Evolutionary conservation across 2,888 invertebrate species (phyloP), one percentile per base, ranked within the genome.

Genomic region (Leptinotarsa peninsularis): DNA sequence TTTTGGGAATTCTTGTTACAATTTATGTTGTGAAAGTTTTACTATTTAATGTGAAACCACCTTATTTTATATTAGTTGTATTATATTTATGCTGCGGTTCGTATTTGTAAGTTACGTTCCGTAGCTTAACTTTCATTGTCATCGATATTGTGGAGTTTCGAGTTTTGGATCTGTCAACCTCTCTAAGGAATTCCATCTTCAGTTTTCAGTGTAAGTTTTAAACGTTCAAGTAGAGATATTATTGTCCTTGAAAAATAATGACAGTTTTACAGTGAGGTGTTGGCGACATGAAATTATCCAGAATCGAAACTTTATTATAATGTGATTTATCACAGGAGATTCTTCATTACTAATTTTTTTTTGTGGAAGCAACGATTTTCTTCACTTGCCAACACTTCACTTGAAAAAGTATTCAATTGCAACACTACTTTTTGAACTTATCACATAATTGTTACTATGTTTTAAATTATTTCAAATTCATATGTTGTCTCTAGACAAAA

Each of bases 51-150:
- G 73, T 72, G 76, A 79, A 81, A 78, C 78, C 75, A 78, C 75
- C 79, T 76, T 81, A 78, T 83, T 75, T 78, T 77, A 81, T 79
- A 80, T 80, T 83, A 82, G 81, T 78, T 81, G 76, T 77, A 63
- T 70, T 79, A 77, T 71, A 72, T 76, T 74, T 78, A 81, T 81
- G 83, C 87, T 82, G 82, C 88, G 85, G 87, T 84, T 85, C 85
- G 88, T 88, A 88, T 88, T 89, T 87, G 89, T 89, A 89, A 89
- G 89, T 89, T 89, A 88, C 86, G 85, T 85, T 85, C 85, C 84
- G 86, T 85, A 84, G 88, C 85, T 82, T 82, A 77, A 81, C 74
- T 76, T 81, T 80, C 82, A 80, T 83, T 83, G 81, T 82, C 82
- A 80, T 82, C 83, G 80, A 83, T 81, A 79, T 83, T 80, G 80